Percentiles rank a stretch among this genome's conserved stretches.
These are phyloP conservation scores for Sarcophaga variegata DNA, from an alignment of 2,888 invertebrate genomes.

Conservation along the genomic window DNA sequence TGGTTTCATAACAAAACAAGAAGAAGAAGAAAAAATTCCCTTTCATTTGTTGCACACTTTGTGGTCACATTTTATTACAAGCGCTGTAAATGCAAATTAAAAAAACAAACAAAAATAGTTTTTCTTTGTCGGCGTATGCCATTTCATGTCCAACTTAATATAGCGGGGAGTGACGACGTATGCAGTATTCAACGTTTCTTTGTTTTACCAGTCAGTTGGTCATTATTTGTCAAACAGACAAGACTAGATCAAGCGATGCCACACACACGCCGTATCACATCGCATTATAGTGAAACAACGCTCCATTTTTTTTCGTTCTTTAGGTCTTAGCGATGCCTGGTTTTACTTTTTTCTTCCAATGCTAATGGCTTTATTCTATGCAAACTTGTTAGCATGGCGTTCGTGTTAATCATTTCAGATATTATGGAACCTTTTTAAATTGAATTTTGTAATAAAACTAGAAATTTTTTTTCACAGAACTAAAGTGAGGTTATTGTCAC, in stretches of 20 bases:
- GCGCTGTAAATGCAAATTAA: neutral
- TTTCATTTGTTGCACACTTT: neutral
- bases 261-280: too few relatives aligned
- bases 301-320: neutral
- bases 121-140: constrained; percentile 25
- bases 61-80: neutral
- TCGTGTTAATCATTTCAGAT: constrained; percentile 30
- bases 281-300: too few relatives aligned
- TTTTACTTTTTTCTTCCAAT: constrained; percentile 1
- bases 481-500: too few relatives aligned
- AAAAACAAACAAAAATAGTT: neutral
- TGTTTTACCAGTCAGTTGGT: constrained; percentile 1
- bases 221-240: constrained; percentile 27
- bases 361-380: constrained; percentile 38
- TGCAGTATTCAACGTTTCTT: constrained; percentile 2
- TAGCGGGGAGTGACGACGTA: too few relatives aligned
- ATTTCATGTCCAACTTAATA: neutral
- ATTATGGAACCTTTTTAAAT: constrained; percentile 52
- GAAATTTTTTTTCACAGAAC: too few relatives aligned
- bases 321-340: too few relatives aligned
- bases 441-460: constrained; percentile 2
- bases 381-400: constrained; percentile 4
- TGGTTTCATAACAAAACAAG: too few relatives aligned
- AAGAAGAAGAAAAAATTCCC: too few relatives aligned
- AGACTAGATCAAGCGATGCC: neutral